Evolutionary conservation across 2,113 vertebrate genomes (phyloP).

Genomic region (Columbina picui): DNA sequence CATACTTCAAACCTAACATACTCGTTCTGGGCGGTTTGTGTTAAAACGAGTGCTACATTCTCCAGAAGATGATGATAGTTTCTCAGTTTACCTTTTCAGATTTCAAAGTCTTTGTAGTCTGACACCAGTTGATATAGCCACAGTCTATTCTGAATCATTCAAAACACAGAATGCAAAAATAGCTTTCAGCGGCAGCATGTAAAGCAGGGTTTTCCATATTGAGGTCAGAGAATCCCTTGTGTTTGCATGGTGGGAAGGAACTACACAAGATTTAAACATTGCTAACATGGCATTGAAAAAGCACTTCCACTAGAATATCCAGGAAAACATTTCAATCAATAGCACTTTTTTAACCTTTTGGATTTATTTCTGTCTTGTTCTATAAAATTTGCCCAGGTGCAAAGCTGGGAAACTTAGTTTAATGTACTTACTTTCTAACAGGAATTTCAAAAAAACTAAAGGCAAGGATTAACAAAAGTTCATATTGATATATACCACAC

Average conservation of each 20-base stretch:
- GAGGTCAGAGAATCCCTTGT: background rate
- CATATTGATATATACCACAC: background rate
- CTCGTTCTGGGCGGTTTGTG: background rate
- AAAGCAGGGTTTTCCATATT: slow-evolving; percentile 4
- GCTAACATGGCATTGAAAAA: background rate
- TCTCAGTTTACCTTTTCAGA: background rate
- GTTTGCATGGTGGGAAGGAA: background rate
- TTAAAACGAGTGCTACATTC: background rate
- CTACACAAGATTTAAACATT: background rate
- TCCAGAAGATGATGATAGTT: background rate
- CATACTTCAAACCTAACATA: background rate
- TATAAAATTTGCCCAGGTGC: background rate
- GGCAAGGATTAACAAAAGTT: background rate
- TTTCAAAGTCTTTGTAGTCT: background rate
- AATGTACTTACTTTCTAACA: no score
- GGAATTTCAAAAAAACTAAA: no score
- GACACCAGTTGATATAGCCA: background rate
- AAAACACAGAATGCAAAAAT: slow-evolving; percentile 34
- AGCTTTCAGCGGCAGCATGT: background rate
- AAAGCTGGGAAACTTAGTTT: background rate
- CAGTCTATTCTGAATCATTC: background rate
- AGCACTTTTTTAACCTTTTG: background rate
- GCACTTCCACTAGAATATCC: background rate
- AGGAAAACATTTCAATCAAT: background rate
- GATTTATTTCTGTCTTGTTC: background rate